These are phyloP conservation scores for Oryzias celebensis DNA, from an alignment of 2,113 vertebrate species.

Conservation along the genomic window DNA sequence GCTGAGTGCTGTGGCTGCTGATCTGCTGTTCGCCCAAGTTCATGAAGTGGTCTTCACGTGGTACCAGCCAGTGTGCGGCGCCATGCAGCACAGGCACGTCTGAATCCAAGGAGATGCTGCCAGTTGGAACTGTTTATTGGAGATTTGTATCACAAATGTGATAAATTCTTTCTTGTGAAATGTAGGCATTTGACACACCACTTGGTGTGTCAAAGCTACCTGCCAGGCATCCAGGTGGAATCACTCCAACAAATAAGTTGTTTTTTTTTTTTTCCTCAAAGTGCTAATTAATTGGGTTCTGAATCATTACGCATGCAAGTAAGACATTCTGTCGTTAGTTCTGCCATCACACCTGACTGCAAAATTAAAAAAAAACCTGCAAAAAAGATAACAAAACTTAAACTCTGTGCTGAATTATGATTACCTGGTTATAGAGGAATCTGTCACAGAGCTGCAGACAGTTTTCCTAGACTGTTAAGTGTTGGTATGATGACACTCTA, in stretches of 20 bases:
- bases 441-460: not conserved
- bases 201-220: slow-evolving; percentile 24
- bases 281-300: slow-evolving; percentile 41
- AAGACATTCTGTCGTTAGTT: slow-evolving; percentile 18
- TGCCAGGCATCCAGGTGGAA: slow-evolving; percentile 37
- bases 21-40: slow-evolving; percentile 1
- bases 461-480: slow-evolving; percentile 4
- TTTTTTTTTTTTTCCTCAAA: slow-evolving; percentile 19
- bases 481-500: not conserved
- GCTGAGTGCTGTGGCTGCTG: slow-evolving; percentile 1
- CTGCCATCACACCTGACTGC: slow-evolving; percentile 32
- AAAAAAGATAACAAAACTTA: not conserved
- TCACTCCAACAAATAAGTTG: slow-evolving; percentile 34
- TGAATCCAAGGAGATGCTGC: slow-evolving; percentile 21
- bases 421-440: not conserved
- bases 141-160: slow-evolving; percentile 37
- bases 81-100: not conserved
- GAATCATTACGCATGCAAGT: slow-evolving; percentile 47
- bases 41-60: not conserved
- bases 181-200: slow-evolving; percentile 35
- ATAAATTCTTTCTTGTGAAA: slow-evolving; percentile 48
- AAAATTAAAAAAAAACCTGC: slow-evolving; percentile 17
- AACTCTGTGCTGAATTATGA: not conserved
- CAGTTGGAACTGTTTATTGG: slow-evolving; percentile 16
- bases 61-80: not conserved